These are phyloP conservation scores for Lepilemur ruficaudatus DNA, from an alignment of 2,797 vertebrate genomes.

Conservation along the genomic window DNA sequence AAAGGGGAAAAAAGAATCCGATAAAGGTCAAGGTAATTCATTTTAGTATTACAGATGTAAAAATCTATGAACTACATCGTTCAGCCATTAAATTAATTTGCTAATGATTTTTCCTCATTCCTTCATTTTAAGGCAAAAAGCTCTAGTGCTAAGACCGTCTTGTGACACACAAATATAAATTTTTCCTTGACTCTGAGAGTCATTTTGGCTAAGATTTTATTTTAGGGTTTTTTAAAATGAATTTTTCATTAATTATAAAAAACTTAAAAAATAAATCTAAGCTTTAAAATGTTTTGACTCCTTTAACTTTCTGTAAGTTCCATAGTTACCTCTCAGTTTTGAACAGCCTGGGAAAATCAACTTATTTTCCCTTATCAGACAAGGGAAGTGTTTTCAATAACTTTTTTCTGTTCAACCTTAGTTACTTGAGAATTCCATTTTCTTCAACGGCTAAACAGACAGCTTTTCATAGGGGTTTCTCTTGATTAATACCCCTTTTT, in stretches of 20 bases:
- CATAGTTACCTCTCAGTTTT: conserved; percentile 7
- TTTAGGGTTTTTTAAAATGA: not conserved
- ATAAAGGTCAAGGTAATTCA: conserved; percentile 14
- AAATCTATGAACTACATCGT: not conserved
- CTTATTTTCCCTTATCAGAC: not conserved
- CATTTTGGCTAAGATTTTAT: not conserved
- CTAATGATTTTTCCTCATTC: not conserved
- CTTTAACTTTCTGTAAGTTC: conserved; percentile 7
- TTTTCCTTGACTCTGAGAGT: not conserved
- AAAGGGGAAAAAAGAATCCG: not conserved
- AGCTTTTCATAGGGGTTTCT: not conserved
- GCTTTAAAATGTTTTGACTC: not conserved
- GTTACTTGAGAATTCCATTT: conserved; percentile 35
- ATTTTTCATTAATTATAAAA: conserved; percentile 11
- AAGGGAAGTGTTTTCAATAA: not conserved
- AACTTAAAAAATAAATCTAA: conserved; percentile 20
- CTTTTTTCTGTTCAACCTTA: conserved; percentile 11
- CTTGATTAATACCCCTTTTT: not conserved
- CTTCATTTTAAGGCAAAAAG: conserved; percentile 22
- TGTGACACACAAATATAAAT: not conserved
- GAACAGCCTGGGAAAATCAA: not conserved
- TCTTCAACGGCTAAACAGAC: not conserved
- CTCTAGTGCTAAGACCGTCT: not conserved
- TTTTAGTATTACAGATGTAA: not conserved
- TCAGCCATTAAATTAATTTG: conserved; percentile 8